Base-by-base conservation (phyloP, 2,797 vertebrate species). In the Acestrorhynchus altus region DNA sequence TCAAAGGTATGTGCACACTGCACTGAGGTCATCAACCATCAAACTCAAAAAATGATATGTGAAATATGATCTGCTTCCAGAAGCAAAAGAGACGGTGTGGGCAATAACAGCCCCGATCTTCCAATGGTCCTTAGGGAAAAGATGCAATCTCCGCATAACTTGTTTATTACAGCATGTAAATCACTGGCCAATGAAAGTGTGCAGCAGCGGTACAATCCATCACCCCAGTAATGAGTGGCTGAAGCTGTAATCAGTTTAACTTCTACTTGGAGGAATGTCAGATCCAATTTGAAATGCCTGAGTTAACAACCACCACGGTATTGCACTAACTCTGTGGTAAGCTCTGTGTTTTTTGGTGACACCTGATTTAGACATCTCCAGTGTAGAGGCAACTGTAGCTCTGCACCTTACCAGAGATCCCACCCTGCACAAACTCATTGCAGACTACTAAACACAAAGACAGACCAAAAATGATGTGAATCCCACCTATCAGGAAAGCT, bases 61-160 rank as follows among this genome's bases (percentile, higher is more conserved):
- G 31, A 16, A 72, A 49, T 72, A 31, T 64, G 56, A 61, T 63
- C 56, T 24, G 71, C 51, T 56, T 39, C 46, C 49, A 42, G 13
- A 40, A 74, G 49, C 24, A 70, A 24, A 64, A 73, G 56, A 70
- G 56, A 70, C 68, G 35, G 13, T 49, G 65, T 60, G 52, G 67
- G 60, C 35, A 46, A 65, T 64, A 24, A 70, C 52, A 66, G 2
- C 60, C 52, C 63, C 63, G n/a, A 66, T 31, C 66, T 72, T 60
- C 24, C 57, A 51, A 24, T 9, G 6, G 56, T 67, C 76, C 72
- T 69, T 39, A 20, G 56, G 76, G 59, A 65, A 35, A 59, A 57
- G 71, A 74, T 51, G 40, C 67, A 69, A 78, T 78, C 71, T 65
- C 18, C 57, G 52, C 15, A 35, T 72, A 72, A 81, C 60, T 77